phyloP scores from a whole-genome alignment of 2,888 invertebrate species.

The Biston betularia region DNA sequence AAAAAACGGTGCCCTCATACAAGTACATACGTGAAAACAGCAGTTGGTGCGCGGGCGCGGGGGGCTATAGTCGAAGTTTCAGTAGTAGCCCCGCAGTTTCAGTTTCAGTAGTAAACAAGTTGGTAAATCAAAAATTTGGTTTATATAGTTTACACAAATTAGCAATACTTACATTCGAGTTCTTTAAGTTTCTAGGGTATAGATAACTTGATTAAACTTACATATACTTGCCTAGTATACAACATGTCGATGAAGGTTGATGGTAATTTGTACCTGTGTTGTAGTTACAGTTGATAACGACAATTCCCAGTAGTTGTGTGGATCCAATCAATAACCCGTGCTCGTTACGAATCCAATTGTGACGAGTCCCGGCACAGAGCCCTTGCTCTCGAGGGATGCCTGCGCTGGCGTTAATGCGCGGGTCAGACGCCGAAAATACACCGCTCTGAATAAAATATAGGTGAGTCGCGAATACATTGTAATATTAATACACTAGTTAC shows the following conservation, averaged over 20 bases:
- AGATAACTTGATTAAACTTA: background rate
- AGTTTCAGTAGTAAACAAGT: too few species aligned
- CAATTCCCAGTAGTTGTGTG: conserved; percentile 58
- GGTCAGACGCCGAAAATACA: conserved; percentile 34
- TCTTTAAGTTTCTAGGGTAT: too few species aligned
- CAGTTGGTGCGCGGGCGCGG: too few species aligned
- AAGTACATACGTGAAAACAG: too few species aligned
- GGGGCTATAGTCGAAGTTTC: too few species aligned
- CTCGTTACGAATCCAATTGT: conserved; percentile 68
- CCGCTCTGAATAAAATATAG: conserved; percentile 30
- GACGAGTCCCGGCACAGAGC: conserved; percentile 57
- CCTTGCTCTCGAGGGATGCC: conserved; percentile 36
- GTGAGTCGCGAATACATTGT: conserved; percentile 5
- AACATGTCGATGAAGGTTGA: background rate
- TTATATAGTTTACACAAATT: too few species aligned
- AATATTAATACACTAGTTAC: background rate
- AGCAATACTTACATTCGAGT: too few species aligned
- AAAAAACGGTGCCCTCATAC: too few species aligned
- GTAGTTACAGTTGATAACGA: conserved; percentile 52
- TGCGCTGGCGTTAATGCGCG: conserved; percentile 31
- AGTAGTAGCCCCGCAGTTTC: too few species aligned
- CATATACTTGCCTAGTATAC: background rate
- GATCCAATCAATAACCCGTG: conserved; percentile 68
- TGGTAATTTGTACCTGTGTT: conserved; percentile 8
- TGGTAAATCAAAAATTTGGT: too few species aligned